Evolutionary conservation across 1,140 invertebrate genomes (phyloP).

Genomic region (Drosophila grimshawi): DNA sequence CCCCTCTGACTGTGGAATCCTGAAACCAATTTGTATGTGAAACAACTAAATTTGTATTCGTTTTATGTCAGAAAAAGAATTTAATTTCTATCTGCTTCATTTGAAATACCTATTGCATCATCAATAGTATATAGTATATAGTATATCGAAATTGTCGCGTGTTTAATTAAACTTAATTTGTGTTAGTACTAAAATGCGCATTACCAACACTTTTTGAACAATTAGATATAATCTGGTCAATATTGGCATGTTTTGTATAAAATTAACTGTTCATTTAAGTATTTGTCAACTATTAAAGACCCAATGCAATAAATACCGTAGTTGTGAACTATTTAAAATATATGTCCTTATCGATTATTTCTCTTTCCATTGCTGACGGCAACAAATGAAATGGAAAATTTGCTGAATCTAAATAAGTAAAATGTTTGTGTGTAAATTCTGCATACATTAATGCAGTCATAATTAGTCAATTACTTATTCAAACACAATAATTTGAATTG

Average conservation of each 20-base stretch:
- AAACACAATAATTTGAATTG: slow-evolving; percentile 32
- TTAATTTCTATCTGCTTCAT: no score
- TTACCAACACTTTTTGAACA: no score
- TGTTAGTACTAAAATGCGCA: no score
- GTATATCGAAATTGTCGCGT: no score
- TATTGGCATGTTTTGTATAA: no score
- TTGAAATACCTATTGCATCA: no score
- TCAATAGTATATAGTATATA: no score
- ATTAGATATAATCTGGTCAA: no score
- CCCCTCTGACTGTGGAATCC: background rate
- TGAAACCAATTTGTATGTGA: background rate
- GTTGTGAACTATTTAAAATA: background rate
- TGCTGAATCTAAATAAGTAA: slow-evolving; percentile 35
- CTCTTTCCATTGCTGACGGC: slow-evolving; percentile 23
- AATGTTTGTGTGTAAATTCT: slow-evolving; percentile 2
- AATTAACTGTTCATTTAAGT: no score
- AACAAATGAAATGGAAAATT: slow-evolving; percentile 31
- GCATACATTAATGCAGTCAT: slow-evolving; percentile 15
- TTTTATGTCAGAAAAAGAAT: slow-evolving; percentile 2
- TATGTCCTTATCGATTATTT: background rate
- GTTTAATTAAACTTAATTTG: no score
- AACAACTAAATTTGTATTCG: slow-evolving; percentile 19
- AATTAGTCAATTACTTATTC: slow-evolving; percentile 50
- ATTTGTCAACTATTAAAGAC: no score
- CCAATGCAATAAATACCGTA: no score